Base-by-base conservation (phyloP, 2,113 vertebrate species). In the Theropithecus gelada region DNA sequence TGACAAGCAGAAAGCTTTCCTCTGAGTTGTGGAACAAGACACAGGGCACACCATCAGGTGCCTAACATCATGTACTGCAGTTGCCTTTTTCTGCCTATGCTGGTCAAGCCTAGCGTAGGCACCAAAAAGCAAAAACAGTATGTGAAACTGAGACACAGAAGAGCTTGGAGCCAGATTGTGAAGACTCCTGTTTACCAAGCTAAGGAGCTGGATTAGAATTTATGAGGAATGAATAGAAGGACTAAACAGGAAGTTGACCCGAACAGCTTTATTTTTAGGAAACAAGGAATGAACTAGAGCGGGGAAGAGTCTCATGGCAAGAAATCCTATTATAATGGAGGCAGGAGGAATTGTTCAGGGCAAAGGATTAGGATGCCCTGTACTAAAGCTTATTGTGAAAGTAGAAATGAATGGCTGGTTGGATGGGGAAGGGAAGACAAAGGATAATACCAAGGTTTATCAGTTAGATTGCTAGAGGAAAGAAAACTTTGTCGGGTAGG, bases 211-310 rank as follows among this genome's bases (percentile, higher is more conserved):
- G 59, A 52, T 91, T 91, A 75, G 20, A 88, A 73, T 23, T 78
- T 88, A 38, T 16, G 55, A 12, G 14, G 32, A 66, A 81, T 82
- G 86, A 90, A n/a, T 40, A 40, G 81, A 73, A 91, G 52, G 32
- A 55, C 75, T 88, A 79, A 90, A 32, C 66, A 93, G 92, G 84
- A 93, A 97, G 92, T 57, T 93, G 79, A 92, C 73, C 25, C 1
- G 17, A 59, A 59, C 73, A 35, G 52, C 80, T 87, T 76, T 68
- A 50, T 43, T 57, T 82, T 78, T 57, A 43, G 73, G 43, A 90
- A 75, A 92, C 55, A 92, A 92, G 85, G 45, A 55, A 90, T 40
- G 18, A 80, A 68, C 52, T 95, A 59, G 72, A 70, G 22, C 6
- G 1, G 17, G 61, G 38, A 25, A 61, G 35, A 84, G 35, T 27